Conservation (phyloP, 2,797 vertebrate species). For the Propithecus perrieri region DNA sequence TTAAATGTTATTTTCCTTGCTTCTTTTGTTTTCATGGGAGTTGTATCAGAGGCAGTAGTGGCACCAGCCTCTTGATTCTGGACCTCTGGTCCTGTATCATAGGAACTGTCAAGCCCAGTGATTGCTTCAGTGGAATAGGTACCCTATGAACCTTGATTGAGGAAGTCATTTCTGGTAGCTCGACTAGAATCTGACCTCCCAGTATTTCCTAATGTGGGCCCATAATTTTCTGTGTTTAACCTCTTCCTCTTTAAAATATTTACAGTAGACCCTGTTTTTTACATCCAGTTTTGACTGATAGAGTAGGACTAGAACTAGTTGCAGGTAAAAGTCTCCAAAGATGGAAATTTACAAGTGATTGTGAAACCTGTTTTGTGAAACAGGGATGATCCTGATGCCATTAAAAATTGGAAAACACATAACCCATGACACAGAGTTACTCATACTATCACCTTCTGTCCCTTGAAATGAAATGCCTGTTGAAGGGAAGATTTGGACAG, state of each 20-base stretch:
- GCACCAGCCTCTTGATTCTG: neutral
- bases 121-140: neutral
- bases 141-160: neutral
- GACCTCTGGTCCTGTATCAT: rapidly evolving
- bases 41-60: neutral
- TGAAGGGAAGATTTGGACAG: neutral
- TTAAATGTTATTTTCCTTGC: neutral
- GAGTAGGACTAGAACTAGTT: neutral
- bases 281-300: neutral
- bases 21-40: neutral
- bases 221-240: neutral
- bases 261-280: neutral
- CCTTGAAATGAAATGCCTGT: neutral
- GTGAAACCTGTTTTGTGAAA: neutral
- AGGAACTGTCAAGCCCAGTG: neutral
- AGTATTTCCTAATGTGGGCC: neutral
- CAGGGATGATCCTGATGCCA: neutral
- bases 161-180: neutral
- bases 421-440: neutral
- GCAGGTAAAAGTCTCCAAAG: neutral
- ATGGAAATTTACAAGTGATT: neutral
- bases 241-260: neutral
- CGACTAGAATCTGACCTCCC: neutral
- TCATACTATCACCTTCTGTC: neutral
- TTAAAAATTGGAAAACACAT: neutral